Base-by-base conservation (phyloP, 2,113 vertebrate species). In the Gymnorhina tibicen region DNA sequence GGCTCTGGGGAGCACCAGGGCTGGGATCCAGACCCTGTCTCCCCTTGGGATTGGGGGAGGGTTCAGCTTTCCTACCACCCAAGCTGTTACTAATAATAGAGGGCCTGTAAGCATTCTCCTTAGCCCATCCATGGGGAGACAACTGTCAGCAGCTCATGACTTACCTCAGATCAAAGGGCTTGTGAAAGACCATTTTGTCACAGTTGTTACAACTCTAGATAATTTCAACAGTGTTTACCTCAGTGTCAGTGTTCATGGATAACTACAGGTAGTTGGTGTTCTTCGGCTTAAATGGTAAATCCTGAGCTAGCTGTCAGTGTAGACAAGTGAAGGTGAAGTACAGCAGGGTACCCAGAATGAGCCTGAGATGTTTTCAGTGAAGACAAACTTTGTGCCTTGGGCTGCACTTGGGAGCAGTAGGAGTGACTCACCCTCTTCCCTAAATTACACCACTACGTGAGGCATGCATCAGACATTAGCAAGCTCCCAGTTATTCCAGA, bases 401-500 rank as follows among this genome's bases (percentile, higher is more conserved):
- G 74, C 79, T 93, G 87, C 62, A 72, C 66, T 79, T 82, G 66
- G 73, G 87, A 95, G 84, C 70, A 50, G 69, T 55, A 88, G 52
- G 79, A 92, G 77, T 96, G 96, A 97, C 50, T 94, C 91, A 91
- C 49, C 46, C 84, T 91, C 58, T 66, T 93, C 7, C 16, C 74
- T 94, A 87, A 97, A 96, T 94, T 89, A 82, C 60, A 58, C 42
- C 53, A 19, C 87, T 82, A n/a, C 0, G 6, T 87, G 87, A 76
- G 64, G 68, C 86, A 92, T 13, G 73, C 93, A 95, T 89, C 69
- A 95, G 89, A 42, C 70, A 69, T 82, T 37, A 91, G 81, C 90
- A 56, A 82, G 74, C 70, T 95, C 89, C 77, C 55, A 73, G 93
- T 96, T 87, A 96, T 87, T 96, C 84, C 89, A 87, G 74, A 92